phyloP scores from a whole-genome alignment of 2,888 invertebrate species.

The Scaptomyza reducta region DNA sequence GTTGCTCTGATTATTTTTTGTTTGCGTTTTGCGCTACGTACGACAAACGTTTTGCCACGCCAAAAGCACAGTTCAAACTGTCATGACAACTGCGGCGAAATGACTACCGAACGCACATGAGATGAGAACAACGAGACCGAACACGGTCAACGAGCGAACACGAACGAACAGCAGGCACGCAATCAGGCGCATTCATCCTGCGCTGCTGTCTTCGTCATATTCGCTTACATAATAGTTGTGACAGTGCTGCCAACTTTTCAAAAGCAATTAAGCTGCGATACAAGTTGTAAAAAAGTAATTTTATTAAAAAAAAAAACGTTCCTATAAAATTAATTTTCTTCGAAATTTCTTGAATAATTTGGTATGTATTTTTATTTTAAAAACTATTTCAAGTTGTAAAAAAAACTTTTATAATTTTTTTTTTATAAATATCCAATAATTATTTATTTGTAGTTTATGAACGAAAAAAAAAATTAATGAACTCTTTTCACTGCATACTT shows the following conservation, averaged over 20 bases:
- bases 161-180: slow-evolving; percentile 15
- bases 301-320: no score
- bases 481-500: neutral
- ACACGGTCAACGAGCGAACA: slow-evolving; percentile 16
- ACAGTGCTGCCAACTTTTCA: neutral
- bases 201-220: slow-evolving; percentile 19
- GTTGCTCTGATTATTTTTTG: slow-evolving; percentile 35
- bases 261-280: neutral
- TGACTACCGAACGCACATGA: slow-evolving; percentile 33
- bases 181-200: slow-evolving; percentile 48
- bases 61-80: slow-evolving; percentile 75
- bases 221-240: slow-evolving; percentile 54
- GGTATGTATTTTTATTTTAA: no score
- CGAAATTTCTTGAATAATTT: no score
- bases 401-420: no score
- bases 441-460: no score
- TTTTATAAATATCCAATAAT: no score
- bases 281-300: neutral
- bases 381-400: no score
- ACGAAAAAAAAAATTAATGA: no score
- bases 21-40: slow-evolving; percentile 47
- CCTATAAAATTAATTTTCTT: no score
- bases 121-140: slow-evolving; percentile 18
- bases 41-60: slow-evolving; percentile 54
- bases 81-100: slow-evolving; percentile 55